Evolutionary conservation across 2,113 vertebrate genomes (phyloP).

Genomic region (Oreochromis tanganicae): DNA sequence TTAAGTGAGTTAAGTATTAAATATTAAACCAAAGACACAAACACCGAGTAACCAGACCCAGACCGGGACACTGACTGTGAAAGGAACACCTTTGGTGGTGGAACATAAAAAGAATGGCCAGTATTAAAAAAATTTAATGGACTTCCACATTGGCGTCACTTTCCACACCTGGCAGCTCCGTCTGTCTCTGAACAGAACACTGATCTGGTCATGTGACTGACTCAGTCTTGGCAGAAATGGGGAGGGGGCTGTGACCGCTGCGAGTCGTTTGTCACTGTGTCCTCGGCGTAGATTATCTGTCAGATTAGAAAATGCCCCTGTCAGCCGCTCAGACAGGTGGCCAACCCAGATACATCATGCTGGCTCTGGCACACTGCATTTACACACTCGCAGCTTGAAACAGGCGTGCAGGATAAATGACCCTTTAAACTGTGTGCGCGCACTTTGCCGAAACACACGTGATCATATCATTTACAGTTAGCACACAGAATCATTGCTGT

Average conservation of each 20-base stretch:
- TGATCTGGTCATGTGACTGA: conserved; percentile 20
- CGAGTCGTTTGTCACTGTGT: conserved; percentile 64
- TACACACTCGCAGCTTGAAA: background rate
- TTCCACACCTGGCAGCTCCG: background rate
- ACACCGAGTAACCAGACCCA: background rate
- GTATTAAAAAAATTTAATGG: background rate
- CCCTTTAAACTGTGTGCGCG: background rate
- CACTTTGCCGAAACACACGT: background rate
- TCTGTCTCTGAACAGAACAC: background rate
- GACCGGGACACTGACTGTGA: background rate
- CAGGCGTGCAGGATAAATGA: background rate
- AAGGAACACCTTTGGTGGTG: too few relatives aligned
- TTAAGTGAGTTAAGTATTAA: too few relatives aligned
- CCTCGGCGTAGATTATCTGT: conserved; percentile 70
- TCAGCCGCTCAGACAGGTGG: conserved; percentile 58
- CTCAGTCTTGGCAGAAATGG: conserved; percentile 4
- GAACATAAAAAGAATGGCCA: background rate
- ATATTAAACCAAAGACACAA: background rate
- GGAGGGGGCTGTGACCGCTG: background rate
- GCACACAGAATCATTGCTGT: background rate
- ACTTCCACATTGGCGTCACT: background rate
- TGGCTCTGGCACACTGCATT: background rate
- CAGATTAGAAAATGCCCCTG: conserved; percentile 71
- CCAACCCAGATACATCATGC: conserved; percentile 51
- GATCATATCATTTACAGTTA: background rate